phyloP scores from a whole-genome alignment of 1,140 invertebrate genomes.

The Dermatophagoides farinae region DNA sequence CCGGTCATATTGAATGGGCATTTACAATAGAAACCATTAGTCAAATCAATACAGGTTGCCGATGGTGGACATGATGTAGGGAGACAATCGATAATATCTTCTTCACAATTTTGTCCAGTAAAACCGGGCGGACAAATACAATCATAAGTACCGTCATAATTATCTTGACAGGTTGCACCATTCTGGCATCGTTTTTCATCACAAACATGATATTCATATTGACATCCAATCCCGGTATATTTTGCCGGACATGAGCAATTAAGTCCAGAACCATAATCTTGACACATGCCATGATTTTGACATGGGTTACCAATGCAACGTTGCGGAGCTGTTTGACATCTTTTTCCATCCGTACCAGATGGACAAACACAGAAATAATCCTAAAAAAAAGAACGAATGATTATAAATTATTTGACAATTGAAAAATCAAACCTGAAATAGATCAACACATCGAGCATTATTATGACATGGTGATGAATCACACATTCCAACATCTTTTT shows the following conservation, averaged over 20 bases:
- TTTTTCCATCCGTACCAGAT: slow-evolving; percentile 76
- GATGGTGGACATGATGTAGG: slow-evolving; percentile 82
- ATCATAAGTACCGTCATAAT: slow-evolving; percentile 48
- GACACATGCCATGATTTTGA: slow-evolving; percentile 78
- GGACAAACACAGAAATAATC: slow-evolving; percentile 93
- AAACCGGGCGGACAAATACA: slow-evolving; percentile 67
- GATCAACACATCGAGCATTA: slow-evolving; percentile 69
- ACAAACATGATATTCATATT: slow-evolving; percentile 69
- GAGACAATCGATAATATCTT: slow-evolving; percentile 76
- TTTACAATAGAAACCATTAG: slow-evolving; percentile 76
- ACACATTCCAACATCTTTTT: slow-evolving; percentile 67
- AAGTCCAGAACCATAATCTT: slow-evolving; percentile 79
- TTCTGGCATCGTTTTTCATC: slow-evolving; percentile 61
- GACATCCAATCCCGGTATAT: slow-evolving; percentile 67
- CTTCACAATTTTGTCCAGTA: slow-evolving; percentile 67
- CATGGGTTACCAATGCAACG: slow-evolving; percentile 86
- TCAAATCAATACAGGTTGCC: slow-evolving; percentile 78
- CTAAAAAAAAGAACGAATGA: slow-evolving; percentile 11
- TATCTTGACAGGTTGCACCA: slow-evolving; percentile 68
- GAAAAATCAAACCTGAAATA: slow-evolving; percentile 40
- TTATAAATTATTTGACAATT: neutral
- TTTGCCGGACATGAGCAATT: slow-evolving; percentile 76
- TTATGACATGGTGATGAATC: slow-evolving; percentile 67
- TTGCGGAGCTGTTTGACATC: slow-evolving; percentile 83
- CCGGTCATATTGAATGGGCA: slow-evolving; percentile 90